These are phyloP conservation scores for Onychomys torridus DNA, from an alignment of 2,797 vertebrate genomes.

Conservation along the genomic window DNA sequence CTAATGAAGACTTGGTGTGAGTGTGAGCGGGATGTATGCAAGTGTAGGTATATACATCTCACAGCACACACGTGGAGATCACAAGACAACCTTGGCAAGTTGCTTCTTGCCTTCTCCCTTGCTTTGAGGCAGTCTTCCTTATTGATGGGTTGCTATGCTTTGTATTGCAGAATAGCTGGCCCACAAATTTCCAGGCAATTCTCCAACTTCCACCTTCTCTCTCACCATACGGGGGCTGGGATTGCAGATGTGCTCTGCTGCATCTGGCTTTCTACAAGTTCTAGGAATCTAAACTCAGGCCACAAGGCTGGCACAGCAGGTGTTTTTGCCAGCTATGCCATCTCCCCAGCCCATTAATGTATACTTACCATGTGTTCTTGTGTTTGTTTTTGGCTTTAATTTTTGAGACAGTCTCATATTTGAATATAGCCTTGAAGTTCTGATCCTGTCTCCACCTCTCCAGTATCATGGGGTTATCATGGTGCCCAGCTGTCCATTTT, in stretches of 20 bases:
- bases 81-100: neutral
- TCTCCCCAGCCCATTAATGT: neutral
- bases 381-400: neutral
- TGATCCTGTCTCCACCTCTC: neutral
- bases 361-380: neutral
- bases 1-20: neutral
- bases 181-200: neutral
- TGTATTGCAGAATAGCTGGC: neutral
- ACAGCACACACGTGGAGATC: neutral
- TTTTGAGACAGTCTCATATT: neutral
- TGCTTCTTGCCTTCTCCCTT: neutral
- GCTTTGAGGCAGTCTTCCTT: neutral
- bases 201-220: neutral
- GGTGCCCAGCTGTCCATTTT: neutral
- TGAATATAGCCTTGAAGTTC: neutral
- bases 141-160: neutral
- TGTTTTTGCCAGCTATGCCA: neutral
- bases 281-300: neutral
- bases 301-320: neutral
- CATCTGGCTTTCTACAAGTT: neutral
- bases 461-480: neutral
- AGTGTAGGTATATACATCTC: neutral
- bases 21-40: neutral
- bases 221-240: neutral
- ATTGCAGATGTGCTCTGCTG: neutral